Evolutionary conservation across 2,113 vertebrate species (phyloP).

Genomic region (Grus americana): DNA sequence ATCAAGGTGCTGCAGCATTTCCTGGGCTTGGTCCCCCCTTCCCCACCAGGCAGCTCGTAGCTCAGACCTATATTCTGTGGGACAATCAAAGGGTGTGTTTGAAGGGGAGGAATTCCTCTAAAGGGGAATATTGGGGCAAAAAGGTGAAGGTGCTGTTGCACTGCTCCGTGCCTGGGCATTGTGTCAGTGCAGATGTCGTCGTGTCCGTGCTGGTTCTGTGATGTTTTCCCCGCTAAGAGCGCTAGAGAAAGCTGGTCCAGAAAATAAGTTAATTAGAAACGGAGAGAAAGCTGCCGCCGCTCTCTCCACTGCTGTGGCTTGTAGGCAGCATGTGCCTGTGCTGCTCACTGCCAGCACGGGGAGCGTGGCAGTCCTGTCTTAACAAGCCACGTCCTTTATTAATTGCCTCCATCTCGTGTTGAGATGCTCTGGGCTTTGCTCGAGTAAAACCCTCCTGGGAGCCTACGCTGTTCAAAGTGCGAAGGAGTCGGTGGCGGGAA

Average conservation of each 20-base stretch:
- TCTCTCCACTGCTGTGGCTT: background rate
- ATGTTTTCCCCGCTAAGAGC: background rate
- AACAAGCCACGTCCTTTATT: background rate
- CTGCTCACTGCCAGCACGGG: background rate
- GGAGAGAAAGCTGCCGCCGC: rapidly evolving
- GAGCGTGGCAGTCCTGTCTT: background rate
- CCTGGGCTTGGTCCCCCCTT: background rate
- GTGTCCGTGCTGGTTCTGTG: background rate
- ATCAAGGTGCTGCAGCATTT: background rate
- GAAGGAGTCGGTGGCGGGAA: background rate
- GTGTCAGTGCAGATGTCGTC: background rate
- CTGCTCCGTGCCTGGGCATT: background rate
- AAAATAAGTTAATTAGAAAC: background rate
- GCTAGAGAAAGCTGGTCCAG: background rate
- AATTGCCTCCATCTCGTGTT: background rate
- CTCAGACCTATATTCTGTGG: background rate
- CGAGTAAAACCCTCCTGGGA: background rate
- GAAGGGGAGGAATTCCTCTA: background rate
- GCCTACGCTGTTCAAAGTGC: rapidly evolving
- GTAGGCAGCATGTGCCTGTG: background rate
- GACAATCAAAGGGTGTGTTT: background rate
- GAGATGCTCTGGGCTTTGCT: background rate
- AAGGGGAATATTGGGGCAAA: background rate
- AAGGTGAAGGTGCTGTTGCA: background rate
- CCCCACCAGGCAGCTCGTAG: background rate